phyloP scores from a whole-genome alignment of 2,113 vertebrate genomes.

The Daphoenositta chrysoptera region DNA sequence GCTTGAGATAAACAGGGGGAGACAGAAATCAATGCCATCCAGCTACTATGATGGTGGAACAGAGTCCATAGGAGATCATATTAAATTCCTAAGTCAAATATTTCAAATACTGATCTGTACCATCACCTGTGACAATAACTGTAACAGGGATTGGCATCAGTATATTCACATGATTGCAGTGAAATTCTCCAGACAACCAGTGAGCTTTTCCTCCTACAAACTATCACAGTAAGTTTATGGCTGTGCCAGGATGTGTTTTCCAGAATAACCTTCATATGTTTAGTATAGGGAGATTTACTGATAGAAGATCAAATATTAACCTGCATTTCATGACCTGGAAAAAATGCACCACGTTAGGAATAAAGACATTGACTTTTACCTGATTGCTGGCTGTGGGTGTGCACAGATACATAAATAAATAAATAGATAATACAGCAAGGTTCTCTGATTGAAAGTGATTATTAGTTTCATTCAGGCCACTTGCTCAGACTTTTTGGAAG shows the following conservation, averaged over 20 bases:
- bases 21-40: slow-evolving; percentile 1
- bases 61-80: neutral
- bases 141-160: neutral
- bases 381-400: neutral
- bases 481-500: neutral
- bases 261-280: neutral
- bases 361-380: neutral
- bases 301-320: slow-evolving; percentile 51
- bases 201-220: neutral
- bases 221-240: neutral
- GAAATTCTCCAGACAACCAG: neutral
- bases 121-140: neutral
- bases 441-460: neutral
- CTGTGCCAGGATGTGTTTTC: neutral
- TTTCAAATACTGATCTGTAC: neutral
- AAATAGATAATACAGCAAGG: neutral
- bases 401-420: neutral
- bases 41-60: neutral
- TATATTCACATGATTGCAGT: neutral
- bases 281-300: neutral
- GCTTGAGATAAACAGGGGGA: slow-evolving; percentile 27
- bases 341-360: neutral
- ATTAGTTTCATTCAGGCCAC: neutral
- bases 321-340: neutral
- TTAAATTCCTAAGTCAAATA: neutral